Evolutionary conservation across 2,113 vertebrate genomes (phyloP), one percentile per base, ranked within the genome.

Genomic region (Probosciger aterrimus): DNA sequence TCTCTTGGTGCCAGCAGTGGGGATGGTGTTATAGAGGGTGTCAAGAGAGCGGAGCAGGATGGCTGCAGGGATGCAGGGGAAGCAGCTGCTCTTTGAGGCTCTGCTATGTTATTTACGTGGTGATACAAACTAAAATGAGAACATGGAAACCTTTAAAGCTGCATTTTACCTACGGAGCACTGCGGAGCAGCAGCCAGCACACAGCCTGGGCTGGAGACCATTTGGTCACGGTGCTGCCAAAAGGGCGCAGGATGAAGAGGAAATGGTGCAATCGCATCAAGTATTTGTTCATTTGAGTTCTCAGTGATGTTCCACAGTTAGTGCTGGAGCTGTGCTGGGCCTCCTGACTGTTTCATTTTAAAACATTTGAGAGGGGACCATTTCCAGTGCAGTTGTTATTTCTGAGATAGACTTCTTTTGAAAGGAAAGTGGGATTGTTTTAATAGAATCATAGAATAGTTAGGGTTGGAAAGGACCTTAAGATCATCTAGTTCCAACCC

Each of bases 81-180:
- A 71, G 55, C 52, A 25, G 33, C 18, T 0, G 0, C 43, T 6
- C 5, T n/a, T 14, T 5, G 57, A 27, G 92, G 57, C 59, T 80
- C 67, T 6, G 11, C 53, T 33, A 1, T 0, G 14, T 25, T 63
- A 27, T 63, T 88, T 60, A 3, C 0, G 0, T 11, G 69, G 49
- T 15, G 73, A 35, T 28, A 41, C 50, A 24, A 88, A 59, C 22
- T 5, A 2, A 37, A 41, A 63, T 0, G 2, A 35, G 68, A 1
- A 1, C 24, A 0, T 1, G 60, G 62, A 78, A 76, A 63, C 7
- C 75, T 90, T 65, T 73, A 79, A 23, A 83, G 50, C 71, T 69
- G 70, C 30, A 0, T 69, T 85, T 81, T 15, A 14, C 43, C 78
- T 63, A 0, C 8, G 0, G 27, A 41, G 74, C 37, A 4, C 33